Base-by-base conservation (phyloP, 1,140 invertebrate genomes). In the Laupala kohalensis region DNA sequence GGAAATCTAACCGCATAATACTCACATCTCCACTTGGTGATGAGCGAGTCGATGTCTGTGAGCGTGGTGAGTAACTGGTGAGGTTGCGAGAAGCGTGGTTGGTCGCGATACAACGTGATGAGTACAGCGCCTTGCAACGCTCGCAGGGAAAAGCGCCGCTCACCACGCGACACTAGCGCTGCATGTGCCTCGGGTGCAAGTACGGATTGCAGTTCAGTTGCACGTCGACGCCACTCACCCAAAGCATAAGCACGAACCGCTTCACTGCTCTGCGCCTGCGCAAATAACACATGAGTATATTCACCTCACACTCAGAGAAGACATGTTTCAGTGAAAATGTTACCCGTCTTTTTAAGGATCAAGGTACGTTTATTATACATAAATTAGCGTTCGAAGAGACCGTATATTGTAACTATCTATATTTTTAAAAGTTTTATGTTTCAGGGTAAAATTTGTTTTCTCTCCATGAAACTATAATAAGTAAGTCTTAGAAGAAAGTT, bases 1-100 rank as follows among this genome's bases (percentile, higher is more conserved):
- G n/a, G n/a, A n/a, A n/a, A n/a, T n/a, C n/a, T n/a, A n/a, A n/a
- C n/a, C n/a, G 9, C 9, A 9, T 15, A 71, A 69, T 69, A 86
- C 91, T 91, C 87, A 99, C 97, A 98, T 83, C 97, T 87, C 97
- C 97, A 99, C 83, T 99, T 99, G n/a, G 96, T 98, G 74, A 99
- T 94, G 67, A 98, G 84, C 2, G 95, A 95, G 83, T 99, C 97
- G 30, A 99, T 97, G 79, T 99, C 96, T 93, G 98, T 98, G 2
- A 99, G 86, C 5, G 95, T 84, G 0, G 89, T 93, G 0, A 99
- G 84, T 68, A 99, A 86, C 80, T 98, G 96, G 84, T 97, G 95
- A 0, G 97, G 96, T 79, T 98, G 95, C 75, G 94, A 96, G 82
- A 99, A 99, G 25, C 96, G 85, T 0, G 96, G 94, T 81, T 98